Base-by-base conservation (phyloP, 1,140 invertebrate species). In the Drosophila simulans region DNA sequence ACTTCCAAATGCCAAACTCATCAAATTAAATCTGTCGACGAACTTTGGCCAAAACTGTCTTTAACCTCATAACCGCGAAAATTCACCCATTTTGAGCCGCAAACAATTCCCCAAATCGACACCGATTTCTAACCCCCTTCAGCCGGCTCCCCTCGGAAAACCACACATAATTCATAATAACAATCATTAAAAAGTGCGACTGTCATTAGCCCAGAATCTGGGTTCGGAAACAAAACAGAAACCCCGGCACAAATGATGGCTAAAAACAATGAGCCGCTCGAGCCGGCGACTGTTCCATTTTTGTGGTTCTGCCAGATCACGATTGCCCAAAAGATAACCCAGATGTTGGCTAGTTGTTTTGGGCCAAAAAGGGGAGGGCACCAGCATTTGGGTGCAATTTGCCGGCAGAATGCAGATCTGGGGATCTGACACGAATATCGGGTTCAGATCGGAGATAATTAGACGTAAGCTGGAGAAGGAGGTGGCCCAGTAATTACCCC, bases 191-290 rank as follows among this genome's bases (percentile, higher is more conserved):
- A 57, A 74, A 80, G 82, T 86, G 73, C 81, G 63, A 72, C 81
- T 81, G 81, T 66, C 81, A 88, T 85, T 86, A 86, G 82, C 81
- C 83, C 83, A 86, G 81, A 78, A 83, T 75, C 43, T 48, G 51
- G 34, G 39, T 71, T 59, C 20, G 37, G 46, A 59, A 59, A 51
- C 39, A 37, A 58, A 71, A 56, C 42, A 45, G 64, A 69, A 46
- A 17, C 66, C 25, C 31, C 66, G 45, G 45, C 65, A 56, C 34
- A 49, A 49, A 45, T 75, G 72, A 70, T 70, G 66, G 51, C 53
- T 57, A 70, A 48, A 70, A 70, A 70, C 66, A 70, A 70, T 70
- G 64, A 70, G 42, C 35, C 35, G 13, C 42, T 51, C 42, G 20
- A 22, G 20, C 2, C 20, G 60, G 35, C 35, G 45, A 40, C 43